Evolutionary conservation across 1,140 invertebrate species (phyloP).

Genomic region (Drosophila dunni): DNA sequence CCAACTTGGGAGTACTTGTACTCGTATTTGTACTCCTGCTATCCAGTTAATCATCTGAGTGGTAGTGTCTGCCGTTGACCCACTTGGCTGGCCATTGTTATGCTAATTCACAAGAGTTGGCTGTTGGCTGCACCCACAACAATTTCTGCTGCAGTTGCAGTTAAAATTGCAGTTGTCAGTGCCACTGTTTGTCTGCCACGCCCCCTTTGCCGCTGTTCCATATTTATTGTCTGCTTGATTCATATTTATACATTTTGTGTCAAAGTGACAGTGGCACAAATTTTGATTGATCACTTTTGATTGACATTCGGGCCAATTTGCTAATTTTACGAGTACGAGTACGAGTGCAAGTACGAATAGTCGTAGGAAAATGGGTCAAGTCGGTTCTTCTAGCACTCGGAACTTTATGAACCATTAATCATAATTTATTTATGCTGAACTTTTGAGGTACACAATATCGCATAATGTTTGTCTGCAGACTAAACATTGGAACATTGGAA

Average conservation of each 20-base stretch:
- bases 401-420: conserved; percentile 65
- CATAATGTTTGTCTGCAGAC: conserved; percentile 12
- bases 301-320: conserved; percentile 81
- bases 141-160: conserved; percentile 14
- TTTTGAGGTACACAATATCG: conserved; percentile 46
- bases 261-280: conserved; percentile 76
- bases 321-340: conserved; percentile 62
- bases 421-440: conserved; percentile 61
- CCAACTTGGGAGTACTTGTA: background rate
- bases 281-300: conserved; percentile 79
- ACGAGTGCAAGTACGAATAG: conserved; percentile 31
- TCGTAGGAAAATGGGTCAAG: conserved; percentile 24
- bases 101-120: conserved; percentile 75
- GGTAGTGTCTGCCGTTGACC: conserved; percentile 54
- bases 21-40: too few species aligned
- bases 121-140: conserved; percentile 66
- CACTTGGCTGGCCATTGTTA: conserved; percentile 69
- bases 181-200: conserved; percentile 30
- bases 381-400: conserved; percentile 32
- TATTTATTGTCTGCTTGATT: conserved; percentile 34
- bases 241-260: conserved; percentile 63
- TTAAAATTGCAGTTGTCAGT: conserved; percentile 15
- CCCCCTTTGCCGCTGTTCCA: conserved; percentile 37
- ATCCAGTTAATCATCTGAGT: background rate
- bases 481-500: conserved; percentile 72